phyloP scores from a whole-genome alignment of 2,797 vertebrate species.

The Cossypha heuglini region DNA sequence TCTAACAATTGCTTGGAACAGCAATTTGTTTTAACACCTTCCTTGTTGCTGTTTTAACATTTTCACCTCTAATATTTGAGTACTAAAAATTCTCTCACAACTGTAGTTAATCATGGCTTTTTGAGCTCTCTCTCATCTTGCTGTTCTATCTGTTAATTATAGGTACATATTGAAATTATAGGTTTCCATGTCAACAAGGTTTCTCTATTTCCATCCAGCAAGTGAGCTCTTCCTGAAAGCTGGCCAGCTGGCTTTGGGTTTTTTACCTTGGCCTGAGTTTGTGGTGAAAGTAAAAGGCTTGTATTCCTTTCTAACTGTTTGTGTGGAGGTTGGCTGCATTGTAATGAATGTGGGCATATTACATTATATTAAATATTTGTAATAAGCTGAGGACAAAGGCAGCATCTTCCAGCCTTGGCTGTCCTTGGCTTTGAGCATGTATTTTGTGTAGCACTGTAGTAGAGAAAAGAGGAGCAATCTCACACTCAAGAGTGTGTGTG shows the following conservation, averaged over 20 bases:
- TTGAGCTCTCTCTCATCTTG: not conserved
- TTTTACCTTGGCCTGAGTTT: not conserved
- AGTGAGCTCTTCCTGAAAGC: not conserved
- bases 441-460: not conserved
- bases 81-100: not conserved
- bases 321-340: not conserved
- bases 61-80: not conserved
- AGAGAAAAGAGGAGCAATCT: not conserved
- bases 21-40: not conserved
- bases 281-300: not conserved
- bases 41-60: not conserved
- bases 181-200: constrained; percentile 19
- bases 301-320: not conserved
- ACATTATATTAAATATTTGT: not conserved
- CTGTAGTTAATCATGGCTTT: not conserved
- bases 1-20: not conserved
- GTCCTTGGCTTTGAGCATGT: not conserved
- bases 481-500: not conserved
- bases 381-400: not conserved
- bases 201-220: not conserved
- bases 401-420: not conserved
- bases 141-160: constrained; percentile 6
- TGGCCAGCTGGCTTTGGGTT: not conserved
- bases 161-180: not conserved
- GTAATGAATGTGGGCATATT: not conserved